phyloP scores from a whole-genome alignment of 2,888 invertebrate species.

The Anodontia alba region DNA sequence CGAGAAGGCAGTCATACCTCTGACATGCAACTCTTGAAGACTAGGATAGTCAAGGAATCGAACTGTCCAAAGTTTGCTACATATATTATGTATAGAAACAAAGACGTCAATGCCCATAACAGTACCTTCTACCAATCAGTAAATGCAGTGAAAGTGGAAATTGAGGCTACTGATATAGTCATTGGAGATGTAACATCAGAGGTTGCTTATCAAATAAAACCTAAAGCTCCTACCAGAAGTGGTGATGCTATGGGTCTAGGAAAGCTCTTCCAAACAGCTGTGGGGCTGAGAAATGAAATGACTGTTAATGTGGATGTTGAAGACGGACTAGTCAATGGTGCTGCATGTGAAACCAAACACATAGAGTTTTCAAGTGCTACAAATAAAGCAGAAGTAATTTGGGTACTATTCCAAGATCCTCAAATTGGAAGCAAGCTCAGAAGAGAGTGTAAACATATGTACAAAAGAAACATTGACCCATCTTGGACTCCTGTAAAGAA shows the following conservation, averaged over 20 bases:
- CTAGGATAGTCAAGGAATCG: too few species aligned
- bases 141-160: background rate
- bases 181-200: slow-evolving; percentile 23
- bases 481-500: slow-evolving; percentile 39
- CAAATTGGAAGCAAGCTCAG: slow-evolving; percentile 31
- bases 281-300: slow-evolving; percentile 33
- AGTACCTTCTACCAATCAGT: background rate
- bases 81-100: slow-evolving; percentile 24
- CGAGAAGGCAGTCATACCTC: background rate
- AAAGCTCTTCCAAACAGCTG: slow-evolving; percentile 15
- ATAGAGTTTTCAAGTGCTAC: background rate
- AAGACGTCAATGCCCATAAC: slow-evolving; percentile 30
- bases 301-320: slow-evolving; percentile 40
- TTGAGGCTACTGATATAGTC: too few species aligned
- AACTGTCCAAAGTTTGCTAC: too few species aligned
- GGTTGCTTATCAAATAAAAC: slow-evolving; percentile 24
- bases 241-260: slow-evolving; percentile 34
- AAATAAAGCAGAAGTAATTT: slow-evolving; percentile 15
- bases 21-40: background rate
- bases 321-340: slow-evolving; percentile 55
- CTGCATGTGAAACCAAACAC: slow-evolving; percentile 22
- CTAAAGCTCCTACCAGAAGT: slow-evolving; percentile 15
- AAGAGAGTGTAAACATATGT: slow-evolving; percentile 23
- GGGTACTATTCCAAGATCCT: slow-evolving; percentile 34
- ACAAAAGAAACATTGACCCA: background rate